Evolutionary conservation across 23 tunicate species (phyloP).

Genomic region (Styela clava): DNA sequence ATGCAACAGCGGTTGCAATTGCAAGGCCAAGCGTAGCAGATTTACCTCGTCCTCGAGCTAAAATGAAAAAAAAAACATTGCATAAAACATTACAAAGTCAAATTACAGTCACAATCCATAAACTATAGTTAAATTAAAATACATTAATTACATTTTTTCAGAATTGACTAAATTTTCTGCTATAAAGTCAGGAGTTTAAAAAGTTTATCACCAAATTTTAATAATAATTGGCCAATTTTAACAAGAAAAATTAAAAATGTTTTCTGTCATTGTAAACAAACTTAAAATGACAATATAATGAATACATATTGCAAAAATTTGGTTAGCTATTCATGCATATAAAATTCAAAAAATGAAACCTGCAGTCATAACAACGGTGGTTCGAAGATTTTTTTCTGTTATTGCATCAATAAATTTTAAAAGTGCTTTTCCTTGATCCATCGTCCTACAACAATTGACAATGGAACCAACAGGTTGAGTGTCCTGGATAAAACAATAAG

Average conservation of each 20-base stretch:
- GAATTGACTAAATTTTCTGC: neutral
- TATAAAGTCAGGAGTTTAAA: too few species aligned
- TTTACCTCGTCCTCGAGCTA: slow-evolving; percentile 91
- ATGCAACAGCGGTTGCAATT: slow-evolving; percentile 85
- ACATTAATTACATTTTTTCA: neutral
- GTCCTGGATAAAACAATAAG: slow-evolving; percentile 48
- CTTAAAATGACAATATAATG: too few species aligned
- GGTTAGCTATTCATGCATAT: too few species aligned
- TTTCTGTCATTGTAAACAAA: too few species aligned
- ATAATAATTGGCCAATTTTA: too few species aligned
- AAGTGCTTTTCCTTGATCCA: slow-evolving; percentile 86
- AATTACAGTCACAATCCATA: neutral
- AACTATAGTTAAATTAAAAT: neutral
- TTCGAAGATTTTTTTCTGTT: slow-evolving; percentile 65
- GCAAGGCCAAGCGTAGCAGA: slow-evolving; percentile 90
- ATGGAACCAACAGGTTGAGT: slow-evolving; percentile 80
- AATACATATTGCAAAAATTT: too few species aligned
- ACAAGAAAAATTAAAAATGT: too few species aligned
- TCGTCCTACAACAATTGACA: slow-evolving; percentile 75
- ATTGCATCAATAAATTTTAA: slow-evolving; percentile 85
- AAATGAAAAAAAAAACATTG: neutral
- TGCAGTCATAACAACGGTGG: slow-evolving; percentile 87
- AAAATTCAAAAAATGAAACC: too few species aligned
- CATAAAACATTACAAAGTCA: too few species aligned
- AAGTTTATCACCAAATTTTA: too few species aligned